Evolutionary conservation across 2,888 invertebrate genomes (phyloP), one percentile per base, ranked within the genome.

Genomic region (Acholoe squamosa): DNA sequence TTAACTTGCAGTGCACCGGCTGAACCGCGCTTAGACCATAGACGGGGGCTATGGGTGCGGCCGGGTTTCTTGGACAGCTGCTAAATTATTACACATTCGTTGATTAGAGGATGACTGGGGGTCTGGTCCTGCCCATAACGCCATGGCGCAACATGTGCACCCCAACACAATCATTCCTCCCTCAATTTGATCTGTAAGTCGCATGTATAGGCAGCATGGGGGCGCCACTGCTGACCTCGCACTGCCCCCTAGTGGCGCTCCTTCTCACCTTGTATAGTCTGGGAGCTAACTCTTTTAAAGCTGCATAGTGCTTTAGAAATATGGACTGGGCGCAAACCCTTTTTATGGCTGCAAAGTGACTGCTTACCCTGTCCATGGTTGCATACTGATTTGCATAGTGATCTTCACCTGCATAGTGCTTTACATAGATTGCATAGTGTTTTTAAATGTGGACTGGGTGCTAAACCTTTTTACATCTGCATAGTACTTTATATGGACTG

Each of bases 11-110:
- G n/a, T 28, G 71, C 71, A 71, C 71, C 71, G 31, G 16, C 14
- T 28, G 71, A 71, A 71, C 71, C 25, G 7, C n/a, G 71, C 71
- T 43, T 19, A 25, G 28, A 71, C 12, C 25, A 71, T 14, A 71
- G 28, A 25, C 5, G 71, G 7, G 3, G 28, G 25, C 14, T 5
- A 7, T 25, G 71, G 31, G 71, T 71, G 71, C 71, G 25, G 71
- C 28, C 71, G 71, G 71, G 7, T 71, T 16, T 28, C 0, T 16
- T 84, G 84, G 51, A 34, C 84, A 84, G 84, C 43, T 84, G 84
- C 51, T 84, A 84, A 84, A 84, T 84, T 84, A 84, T 84, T 84
- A 51, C 84, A 3, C 84, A 84, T 22, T 14, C 84, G 22, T 84
- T 84, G 33, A 84, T 84, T 84, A 84, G n/a, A 51, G 34, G 84